Base-by-base conservation (phyloP, 92 coral and sea anemone species). In the Siderastrea radians region DNA sequence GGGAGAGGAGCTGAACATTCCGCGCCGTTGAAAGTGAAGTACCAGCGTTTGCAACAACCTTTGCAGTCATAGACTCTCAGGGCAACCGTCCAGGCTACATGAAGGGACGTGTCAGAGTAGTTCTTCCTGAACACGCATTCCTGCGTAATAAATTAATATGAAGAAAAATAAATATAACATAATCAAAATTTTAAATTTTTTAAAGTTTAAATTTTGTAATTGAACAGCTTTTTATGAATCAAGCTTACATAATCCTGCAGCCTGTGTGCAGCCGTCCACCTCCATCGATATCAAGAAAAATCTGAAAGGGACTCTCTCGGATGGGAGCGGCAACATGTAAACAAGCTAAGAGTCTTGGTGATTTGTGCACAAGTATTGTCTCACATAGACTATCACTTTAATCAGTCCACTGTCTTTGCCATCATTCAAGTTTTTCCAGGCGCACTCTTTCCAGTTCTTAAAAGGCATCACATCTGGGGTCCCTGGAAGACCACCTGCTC, bases 371-470 rank as follows among this genome's bases (percentile, higher is more conserved):
- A 8, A 55, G 38, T 7, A 8, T 8, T 8, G 12, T 55, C 10
- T 4, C 38, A 26, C 38, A 26, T 55, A 3, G 47, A 2, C 2
- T 7, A 46, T 65, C 48, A 65, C 70, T 47, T 65, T 65, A 5
- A 65, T 65, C 70, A 17, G 45, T 2, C 70, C 70, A 38, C 17
- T 5, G 9, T 65, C 70, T 65, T 19, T 65, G 48, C 16, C 47
- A 0, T 60, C 65, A 14, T 65, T 12, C 16, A 19, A 0, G 47
- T 19, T 65, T 26, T 19, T 65, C 70, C 70, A 65, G 46, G 10
- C 70, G 48, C 70, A 38, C 70, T 65, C 70, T 47, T 65, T 65
- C 70, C 70, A 65, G 70, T 65, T 65, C 70, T 65, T 65, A 65
- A 65, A 65, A 26, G 70, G 12, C 70, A 65, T 65, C 46, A 19